Conservation (phyloP, 2,797 vertebrate species). For the Triplophysa yarkandensis region DNA sequence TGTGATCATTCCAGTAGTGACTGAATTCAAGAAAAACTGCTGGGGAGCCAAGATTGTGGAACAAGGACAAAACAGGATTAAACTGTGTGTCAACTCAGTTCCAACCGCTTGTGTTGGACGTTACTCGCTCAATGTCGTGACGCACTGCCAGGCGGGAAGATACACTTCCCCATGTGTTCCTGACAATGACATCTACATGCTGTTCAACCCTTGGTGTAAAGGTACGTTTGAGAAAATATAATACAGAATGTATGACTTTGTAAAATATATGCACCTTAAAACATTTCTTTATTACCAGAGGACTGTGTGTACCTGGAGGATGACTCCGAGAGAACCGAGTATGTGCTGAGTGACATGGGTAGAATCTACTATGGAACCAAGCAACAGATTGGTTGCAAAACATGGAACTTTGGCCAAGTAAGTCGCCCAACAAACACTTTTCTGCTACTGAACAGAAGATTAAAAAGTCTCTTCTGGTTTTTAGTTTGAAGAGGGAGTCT, state of each 20-base stretch:
- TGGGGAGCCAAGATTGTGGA: constrained; percentile 79
- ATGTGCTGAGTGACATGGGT: constrained; percentile 84
- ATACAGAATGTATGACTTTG: not conserved
- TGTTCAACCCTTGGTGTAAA: constrained; percentile 13
- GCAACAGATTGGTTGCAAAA: constrained; percentile 79
- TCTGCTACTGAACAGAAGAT: no score
- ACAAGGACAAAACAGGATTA: constrained; percentile 63
- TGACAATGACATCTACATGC: constrained; percentile 12
- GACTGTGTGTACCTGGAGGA: constrained; percentile 82
- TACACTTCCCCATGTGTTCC: constrained; percentile 67
- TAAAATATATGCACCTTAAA: not conserved
- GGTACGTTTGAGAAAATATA: not conserved
- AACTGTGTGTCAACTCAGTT: constrained; percentile 74
- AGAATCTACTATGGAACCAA: constrained; percentile 85
- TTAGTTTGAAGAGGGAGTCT: constrained; percentile 81
- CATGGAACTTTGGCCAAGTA: constrained; percentile 90
- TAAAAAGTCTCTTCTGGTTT: not conserved
- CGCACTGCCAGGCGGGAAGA: constrained; percentile 64
- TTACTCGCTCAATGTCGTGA: constrained; percentile 79
- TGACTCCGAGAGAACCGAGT: constrained; percentile 79
- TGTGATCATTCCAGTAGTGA: constrained; percentile 74
- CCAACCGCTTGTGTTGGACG: constrained; percentile 76
- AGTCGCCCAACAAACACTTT: not conserved
- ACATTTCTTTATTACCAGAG: constrained; percentile 63
- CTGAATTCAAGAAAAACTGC: constrained; percentile 61